These are phyloP conservation scores for Drosophila trichaetosa DNA, from an alignment of 2,888 invertebrate genomes.

Conservation along the genomic window DNA sequence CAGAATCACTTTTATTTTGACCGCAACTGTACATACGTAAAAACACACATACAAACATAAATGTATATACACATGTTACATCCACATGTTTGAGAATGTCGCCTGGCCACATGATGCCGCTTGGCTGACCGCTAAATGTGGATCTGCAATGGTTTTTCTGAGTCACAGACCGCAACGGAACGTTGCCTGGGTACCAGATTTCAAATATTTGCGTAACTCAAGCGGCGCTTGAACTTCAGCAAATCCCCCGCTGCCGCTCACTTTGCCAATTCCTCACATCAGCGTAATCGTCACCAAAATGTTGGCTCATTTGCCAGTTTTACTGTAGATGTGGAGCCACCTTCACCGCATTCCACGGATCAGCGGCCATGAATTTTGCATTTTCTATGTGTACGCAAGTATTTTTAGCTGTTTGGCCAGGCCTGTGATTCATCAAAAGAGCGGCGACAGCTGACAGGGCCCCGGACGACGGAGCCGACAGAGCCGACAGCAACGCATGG, in stretches of 20 bases:
- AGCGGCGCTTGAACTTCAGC: slow-evolving; percentile 52
- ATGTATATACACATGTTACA: background rate
- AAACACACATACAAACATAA: background rate
- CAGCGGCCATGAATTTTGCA: slow-evolving; percentile 62
- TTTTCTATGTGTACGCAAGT: slow-evolving; percentile 55
- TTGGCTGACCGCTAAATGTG: slow-evolving; percentile 44
- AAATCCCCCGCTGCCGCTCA: background rate
- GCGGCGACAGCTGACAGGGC: slow-evolving; percentile 71
- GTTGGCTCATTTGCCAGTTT: slow-evolving; percentile 59
- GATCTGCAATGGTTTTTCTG: slow-evolving; percentile 30
- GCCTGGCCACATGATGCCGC: slow-evolving; percentile 40
- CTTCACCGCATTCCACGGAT: slow-evolving; percentile 69
- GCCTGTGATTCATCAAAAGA: slow-evolving; percentile 78
- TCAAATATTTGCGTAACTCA: slow-evolving; percentile 70
- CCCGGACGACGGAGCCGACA: slow-evolving; percentile 50
- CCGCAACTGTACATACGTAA: background rate
- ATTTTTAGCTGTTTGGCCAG: slow-evolving; percentile 72
- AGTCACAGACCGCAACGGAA: slow-evolving; percentile 50
- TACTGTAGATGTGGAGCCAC: slow-evolving; percentile 50
- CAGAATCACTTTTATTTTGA: background rate
- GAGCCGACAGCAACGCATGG: slow-evolving; percentile 66
- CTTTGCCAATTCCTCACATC: slow-evolving; percentile 9
- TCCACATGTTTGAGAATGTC: slow-evolving; percentile 4
- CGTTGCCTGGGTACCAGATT: slow-evolving; percentile 64
- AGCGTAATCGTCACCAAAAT: slow-evolving; percentile 19